Evolutionary conservation across 2,797 vertebrate genomes (phyloP).

Genomic region (Mastacembelus armatus): DNA sequence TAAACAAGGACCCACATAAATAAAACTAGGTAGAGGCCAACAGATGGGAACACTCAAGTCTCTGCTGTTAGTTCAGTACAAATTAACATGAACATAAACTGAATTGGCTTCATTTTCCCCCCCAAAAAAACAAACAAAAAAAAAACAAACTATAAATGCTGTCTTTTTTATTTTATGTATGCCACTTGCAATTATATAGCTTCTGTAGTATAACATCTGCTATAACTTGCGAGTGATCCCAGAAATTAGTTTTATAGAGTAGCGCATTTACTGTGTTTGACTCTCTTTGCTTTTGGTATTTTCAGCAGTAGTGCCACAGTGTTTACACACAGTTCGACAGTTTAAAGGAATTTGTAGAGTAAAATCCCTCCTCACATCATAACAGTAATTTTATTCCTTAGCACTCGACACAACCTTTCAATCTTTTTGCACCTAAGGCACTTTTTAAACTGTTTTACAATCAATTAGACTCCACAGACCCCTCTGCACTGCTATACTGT

Average conservation of each 20-base stretch:
- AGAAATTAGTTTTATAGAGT: slow-evolving; percentile 14
- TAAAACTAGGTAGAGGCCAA: slow-evolving; percentile 91
- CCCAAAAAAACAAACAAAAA: not conserved
- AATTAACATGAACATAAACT: slow-evolving; percentile 82
- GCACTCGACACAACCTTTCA: slow-evolving; percentile 70
- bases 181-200: not conserved
- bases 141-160: slow-evolving; percentile 27
- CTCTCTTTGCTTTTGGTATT: slow-evolving; percentile 50
- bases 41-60: slow-evolving; percentile 89
- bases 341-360: slow-evolving; percentile 76
- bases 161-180: not conserved
- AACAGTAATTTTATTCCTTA: slow-evolving; percentile 79
- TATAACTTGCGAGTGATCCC: not conserved
- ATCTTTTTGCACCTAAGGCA: slow-evolving; percentile 70
- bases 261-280: slow-evolving; percentile 25
- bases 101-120: slow-evolving; percentile 1
- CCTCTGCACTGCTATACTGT: slow-evolving; percentile 42
- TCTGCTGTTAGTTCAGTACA: slow-evolving; percentile 85
- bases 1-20: slow-evolving; percentile 94
- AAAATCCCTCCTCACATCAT: slow-evolving; percentile 75
- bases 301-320: slow-evolving; percentile 40
- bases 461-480: slow-evolving; percentile 73
- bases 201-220: not conserved
- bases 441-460: slow-evolving; percentile 81
- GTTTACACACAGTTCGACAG: slow-evolving; percentile 75